phyloP scores from a whole-genome alignment of 1,140 invertebrate species.

The Calliopsis andreniformis region DNA sequence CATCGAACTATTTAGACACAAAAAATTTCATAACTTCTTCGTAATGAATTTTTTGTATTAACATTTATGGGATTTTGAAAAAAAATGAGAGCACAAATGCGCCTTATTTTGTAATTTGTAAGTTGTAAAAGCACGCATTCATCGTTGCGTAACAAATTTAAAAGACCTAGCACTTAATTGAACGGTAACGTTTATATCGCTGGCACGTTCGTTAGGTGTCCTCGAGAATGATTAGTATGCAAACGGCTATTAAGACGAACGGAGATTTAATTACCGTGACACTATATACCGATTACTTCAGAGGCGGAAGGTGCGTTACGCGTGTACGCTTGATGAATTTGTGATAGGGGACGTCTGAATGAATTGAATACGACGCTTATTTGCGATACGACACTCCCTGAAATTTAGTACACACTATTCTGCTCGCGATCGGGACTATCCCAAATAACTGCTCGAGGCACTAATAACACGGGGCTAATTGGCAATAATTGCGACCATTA shows the following conservation, averaged over 20 bases:
- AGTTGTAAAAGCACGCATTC: too few relatives aligned
- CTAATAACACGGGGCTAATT: background rate
- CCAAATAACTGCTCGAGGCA: background rate
- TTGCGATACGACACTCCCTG: background rate
- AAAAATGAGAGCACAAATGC: too few relatives aligned
- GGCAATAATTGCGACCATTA: conserved; percentile 11
- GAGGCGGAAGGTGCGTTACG: background rate
- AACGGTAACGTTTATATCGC: background rate
- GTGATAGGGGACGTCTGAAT: conserved; percentile 14
- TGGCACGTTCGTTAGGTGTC: conserved; percentile 28
- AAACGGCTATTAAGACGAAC: conserved; percentile 14
- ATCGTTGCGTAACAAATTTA: background rate
- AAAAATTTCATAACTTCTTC: too few relatives aligned
- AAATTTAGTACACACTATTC: conserved; percentile 24
- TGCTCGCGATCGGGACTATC: background rate
- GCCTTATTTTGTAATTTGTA: too few relatives aligned
- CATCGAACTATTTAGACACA: too few relatives aligned
- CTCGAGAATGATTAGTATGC: conserved; percentile 51
- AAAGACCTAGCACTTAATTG: background rate
- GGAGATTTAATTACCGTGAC: conserved; percentile 54
- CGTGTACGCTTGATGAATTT: conserved; percentile 38
- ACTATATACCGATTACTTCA: conserved; percentile 41
- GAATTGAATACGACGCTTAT: background rate
- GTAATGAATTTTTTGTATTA: too few relatives aligned
- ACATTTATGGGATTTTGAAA: too few relatives aligned